Conservation (phyloP, 2,797 vertebrate genomes). For the Arremon brunneinucha region DNA sequence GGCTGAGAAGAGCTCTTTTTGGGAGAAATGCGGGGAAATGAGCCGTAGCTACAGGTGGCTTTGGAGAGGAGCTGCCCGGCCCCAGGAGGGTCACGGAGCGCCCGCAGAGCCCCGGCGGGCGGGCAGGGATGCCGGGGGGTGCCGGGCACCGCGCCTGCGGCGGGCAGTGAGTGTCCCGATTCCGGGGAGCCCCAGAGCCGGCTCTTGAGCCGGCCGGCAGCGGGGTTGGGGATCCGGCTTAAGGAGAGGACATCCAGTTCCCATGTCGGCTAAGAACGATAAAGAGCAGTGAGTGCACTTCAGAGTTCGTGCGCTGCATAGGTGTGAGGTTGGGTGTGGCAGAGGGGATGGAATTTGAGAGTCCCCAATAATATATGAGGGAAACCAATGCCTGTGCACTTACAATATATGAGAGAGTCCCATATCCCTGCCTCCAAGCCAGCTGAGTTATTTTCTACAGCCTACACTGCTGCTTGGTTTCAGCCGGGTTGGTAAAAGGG, state of each 20-base stretch:
- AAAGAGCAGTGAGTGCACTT: fast-evolving
- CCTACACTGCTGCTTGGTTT: not conserved
- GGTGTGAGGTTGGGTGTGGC: fast-evolving
- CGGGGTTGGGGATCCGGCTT: fast-evolving
- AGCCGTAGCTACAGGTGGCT: slow-evolving; percentile 47
- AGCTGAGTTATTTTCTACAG: not conserved
- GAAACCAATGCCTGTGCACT: not conserved
- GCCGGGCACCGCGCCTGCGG: not conserved
- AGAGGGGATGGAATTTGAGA: not conserved
- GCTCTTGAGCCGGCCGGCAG: not conserved
- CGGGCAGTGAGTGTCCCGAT: not conserved
- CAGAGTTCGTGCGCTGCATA: fast-evolving
- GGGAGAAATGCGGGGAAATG: not conserved
- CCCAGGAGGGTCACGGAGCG: not conserved
- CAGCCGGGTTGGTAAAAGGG: not conserved
- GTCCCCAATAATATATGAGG: fast-evolving
- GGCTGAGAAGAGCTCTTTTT: not conserved
- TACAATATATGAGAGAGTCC: fast-evolving
- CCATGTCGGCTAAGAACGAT: too few relatives aligned
- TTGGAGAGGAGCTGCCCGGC: not conserved
- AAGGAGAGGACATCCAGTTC: not conserved
- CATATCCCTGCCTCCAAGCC: not conserved
- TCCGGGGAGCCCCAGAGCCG: not conserved
- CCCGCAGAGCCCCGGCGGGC: not conserved
- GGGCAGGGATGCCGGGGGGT: not conserved